A percentile compares a stretch with the other conserved stretches of the same genome.
Evolutionary conservation across 2,113 vertebrate species (phyloP).

Genomic region (Myodes glareolus): DNA sequence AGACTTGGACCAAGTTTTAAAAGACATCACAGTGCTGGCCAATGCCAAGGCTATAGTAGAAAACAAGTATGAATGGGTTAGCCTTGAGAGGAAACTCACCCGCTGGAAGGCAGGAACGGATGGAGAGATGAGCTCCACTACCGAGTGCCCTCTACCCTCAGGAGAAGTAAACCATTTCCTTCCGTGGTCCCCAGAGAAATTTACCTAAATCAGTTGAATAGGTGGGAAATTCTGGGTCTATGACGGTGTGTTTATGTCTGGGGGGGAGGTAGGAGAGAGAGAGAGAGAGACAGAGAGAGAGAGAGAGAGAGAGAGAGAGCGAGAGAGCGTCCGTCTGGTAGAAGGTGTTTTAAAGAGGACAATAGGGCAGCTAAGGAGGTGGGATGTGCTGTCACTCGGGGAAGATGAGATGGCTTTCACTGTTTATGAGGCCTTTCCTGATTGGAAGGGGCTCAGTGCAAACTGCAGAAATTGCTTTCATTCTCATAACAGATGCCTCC

Average conservation of each 20-base stretch:
- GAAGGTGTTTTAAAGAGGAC: not conserved
- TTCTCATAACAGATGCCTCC: slow-evolving; percentile 33
- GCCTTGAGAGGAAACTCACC: too few species aligned
- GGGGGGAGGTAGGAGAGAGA: too few species aligned
- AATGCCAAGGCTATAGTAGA: not conserved
- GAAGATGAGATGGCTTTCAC: slow-evolving; percentile 24
- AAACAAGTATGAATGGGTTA: rapidly evolving
- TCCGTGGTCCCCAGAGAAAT: not conserved
- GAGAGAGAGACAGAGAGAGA: not conserved
- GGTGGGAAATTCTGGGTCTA: not conserved
- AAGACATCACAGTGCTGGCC: not conserved
- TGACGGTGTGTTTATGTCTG: too few species aligned
- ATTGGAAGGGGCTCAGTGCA: not conserved
- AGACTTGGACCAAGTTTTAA: not conserved
- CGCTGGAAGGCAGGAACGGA: not conserved
- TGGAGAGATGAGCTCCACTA: rapidly evolving
- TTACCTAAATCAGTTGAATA: not conserved
- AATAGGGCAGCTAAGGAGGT: not conserved
- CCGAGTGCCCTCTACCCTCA: rapidly evolving
- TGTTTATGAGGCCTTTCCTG: not conserved
- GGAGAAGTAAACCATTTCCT: not conserved
- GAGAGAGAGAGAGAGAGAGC: not conserved
- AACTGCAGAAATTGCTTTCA: slow-evolving; percentile 11
- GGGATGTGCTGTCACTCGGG: not conserved
- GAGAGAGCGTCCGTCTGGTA: not conserved